Evolutionary conservation across 2,888 invertebrate genomes (phyloP).

Genomic region (Hololepta plana): DNA sequence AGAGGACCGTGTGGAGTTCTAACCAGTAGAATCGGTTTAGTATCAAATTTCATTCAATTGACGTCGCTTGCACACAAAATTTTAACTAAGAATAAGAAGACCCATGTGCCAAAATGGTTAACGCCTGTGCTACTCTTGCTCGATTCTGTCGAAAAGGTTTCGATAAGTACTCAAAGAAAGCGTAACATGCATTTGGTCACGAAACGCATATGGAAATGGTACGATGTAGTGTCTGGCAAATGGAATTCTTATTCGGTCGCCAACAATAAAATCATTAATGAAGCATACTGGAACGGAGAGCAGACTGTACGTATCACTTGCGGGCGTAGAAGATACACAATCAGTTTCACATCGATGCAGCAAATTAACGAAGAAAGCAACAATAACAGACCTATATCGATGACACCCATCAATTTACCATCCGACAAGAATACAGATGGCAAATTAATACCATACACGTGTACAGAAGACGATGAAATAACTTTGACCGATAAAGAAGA

Average conservation of each 20-base stretch:
- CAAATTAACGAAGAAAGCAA: constrained; percentile 73
- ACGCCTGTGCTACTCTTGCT: constrained; percentile 54
- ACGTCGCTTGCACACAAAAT: constrained; percentile 21
- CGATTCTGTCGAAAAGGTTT: constrained; percentile 60
- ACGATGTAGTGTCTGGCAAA: constrained; percentile 60
- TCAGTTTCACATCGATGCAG: constrained; percentile 63
- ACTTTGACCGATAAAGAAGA: constrained; percentile 21
- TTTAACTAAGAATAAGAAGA: constrained; percentile 13
- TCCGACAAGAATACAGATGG: constrained; percentile 18
- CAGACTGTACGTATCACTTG: constrained; percentile 49
- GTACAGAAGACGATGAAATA: constrained; percentile 15
- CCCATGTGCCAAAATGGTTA: constrained; percentile 50
- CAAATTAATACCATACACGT: constrained; percentile 14
- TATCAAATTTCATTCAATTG: constrained; percentile 23
- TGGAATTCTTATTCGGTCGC: constrained; percentile 57
- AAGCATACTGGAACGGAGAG: constrained; percentile 58
- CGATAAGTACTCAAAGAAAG: constrained; percentile 47
- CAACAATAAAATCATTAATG: constrained; percentile 60
- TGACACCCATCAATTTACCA: constrained; percentile 32
- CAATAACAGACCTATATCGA: constrained; percentile 61
- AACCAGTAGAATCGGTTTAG: constrained; percentile 21
- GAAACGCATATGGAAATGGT: constrained; percentile 60
- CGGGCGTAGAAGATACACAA: constrained; percentile 54
- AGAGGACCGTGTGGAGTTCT: constrained; percentile 44
- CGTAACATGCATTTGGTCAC: constrained; percentile 42